phyloP scores from a whole-genome alignment of 2,113 vertebrate species.

The Campylomormyrus tamandua region DNA sequence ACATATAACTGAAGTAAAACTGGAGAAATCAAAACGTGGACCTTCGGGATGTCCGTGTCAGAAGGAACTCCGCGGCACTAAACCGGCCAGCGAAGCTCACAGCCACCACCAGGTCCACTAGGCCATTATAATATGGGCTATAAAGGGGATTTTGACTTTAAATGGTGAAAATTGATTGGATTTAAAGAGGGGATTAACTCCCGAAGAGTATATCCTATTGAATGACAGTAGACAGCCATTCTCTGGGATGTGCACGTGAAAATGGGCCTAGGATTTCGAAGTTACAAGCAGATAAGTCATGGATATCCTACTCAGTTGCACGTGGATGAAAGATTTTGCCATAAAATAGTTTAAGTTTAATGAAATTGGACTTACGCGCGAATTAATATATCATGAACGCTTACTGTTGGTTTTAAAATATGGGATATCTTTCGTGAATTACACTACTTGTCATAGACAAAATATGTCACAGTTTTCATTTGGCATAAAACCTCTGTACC shows the following conservation, averaged over 20 bases:
- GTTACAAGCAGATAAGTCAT: background rate
- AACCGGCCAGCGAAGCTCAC: background rate
- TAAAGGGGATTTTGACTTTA: background rate
- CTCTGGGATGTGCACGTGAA: background rate
- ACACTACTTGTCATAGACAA: background rate
- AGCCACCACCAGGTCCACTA: background rate
- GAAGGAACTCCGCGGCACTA: background rate
- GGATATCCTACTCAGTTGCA: background rate
- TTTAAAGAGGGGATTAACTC: background rate
- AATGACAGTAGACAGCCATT: background rate
- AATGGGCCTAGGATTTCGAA: background rate
- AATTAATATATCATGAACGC: background rate
- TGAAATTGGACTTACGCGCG: background rate
- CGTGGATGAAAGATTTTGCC: background rate
- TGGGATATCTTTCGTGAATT: background rate
- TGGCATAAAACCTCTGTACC: background rate
- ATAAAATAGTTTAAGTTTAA: background rate
- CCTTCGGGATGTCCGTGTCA: background rate
- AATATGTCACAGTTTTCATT: background rate
- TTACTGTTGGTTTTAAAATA: background rate
- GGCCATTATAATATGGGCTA: background rate
- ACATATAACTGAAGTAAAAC: background rate
- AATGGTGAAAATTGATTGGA: background rate
- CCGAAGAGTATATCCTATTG: background rate
- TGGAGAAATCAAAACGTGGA: background rate